A percentile compares a stretch with the other conserved stretches of the same genome.
Evolutionary conservation across 2,888 invertebrate species (phyloP).

Genomic region (Antheraea yamamai): DNA sequence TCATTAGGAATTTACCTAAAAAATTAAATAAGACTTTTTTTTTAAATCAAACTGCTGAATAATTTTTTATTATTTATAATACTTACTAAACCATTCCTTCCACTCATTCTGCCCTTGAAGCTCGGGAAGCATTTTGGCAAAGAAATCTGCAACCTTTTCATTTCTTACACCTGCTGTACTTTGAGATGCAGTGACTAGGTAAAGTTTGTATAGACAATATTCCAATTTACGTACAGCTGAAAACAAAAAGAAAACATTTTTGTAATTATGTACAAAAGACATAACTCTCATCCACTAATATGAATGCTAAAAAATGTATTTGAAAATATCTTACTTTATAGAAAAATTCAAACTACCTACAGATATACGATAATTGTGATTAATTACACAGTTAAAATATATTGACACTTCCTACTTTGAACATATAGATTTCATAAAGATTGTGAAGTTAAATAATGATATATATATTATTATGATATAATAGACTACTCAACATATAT

Average conservation of each 20-base stretch:
- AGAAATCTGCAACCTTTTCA: constrained; percentile 95
- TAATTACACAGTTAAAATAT: background rate
- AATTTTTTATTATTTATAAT: background rate
- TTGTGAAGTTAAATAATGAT: too few relatives aligned
- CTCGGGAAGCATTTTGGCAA: constrained; percentile 92
- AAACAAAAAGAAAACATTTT: constrained; percentile 28
- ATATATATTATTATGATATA: too few relatives aligned
- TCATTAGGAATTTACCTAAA: background rate
- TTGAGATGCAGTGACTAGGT: constrained; percentile 91
- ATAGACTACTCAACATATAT: too few relatives aligned
- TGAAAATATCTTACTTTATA: background rate
- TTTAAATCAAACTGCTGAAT: background rate
- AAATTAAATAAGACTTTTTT: background rate
- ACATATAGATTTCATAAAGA: too few relatives aligned
- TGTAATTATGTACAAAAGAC: background rate
- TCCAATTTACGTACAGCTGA: constrained; percentile 91
- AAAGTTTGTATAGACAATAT: constrained; percentile 92
- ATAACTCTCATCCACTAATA: background rate
- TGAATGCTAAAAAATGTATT: background rate
- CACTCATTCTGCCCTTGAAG: constrained; percentile 95
- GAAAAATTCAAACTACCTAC: background rate
- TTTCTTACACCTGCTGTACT: constrained; percentile 86
- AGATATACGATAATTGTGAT: background rate
- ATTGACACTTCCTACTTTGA: background rate
- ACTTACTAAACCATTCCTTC: constrained; percentile 98